A percentile compares a stretch with the other conserved stretches of the same genome.
These are phyloP conservation scores for Kryptolebias ocellatus DNA, from an alignment of 2,797 vertebrate species.

Conservation along the genomic window DNA sequence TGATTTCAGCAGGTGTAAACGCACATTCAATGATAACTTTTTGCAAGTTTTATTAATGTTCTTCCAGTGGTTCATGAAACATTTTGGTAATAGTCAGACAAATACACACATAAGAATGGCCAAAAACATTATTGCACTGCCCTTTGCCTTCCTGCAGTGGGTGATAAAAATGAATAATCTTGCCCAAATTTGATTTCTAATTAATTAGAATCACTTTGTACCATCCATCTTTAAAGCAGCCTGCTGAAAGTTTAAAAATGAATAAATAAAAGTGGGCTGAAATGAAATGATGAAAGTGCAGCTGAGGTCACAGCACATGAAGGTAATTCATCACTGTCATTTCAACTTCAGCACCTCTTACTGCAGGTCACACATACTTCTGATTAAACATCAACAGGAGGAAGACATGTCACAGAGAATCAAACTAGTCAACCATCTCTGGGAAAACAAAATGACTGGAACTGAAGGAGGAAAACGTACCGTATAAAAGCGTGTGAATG, in stretches of 20 bases:
- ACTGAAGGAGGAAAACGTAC: no score
- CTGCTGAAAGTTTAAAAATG: conserved; percentile 41
- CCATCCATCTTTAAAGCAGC: conserved; percentile 19
- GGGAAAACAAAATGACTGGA: not conserved
- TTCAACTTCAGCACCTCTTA: conserved; percentile 62
- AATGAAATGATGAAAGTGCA: conserved; percentile 60
- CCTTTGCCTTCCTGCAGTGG: no score
- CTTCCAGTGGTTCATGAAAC: no score
- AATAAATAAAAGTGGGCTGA: conserved; percentile 30
- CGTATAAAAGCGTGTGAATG: no score
- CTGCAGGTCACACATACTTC: conserved; percentile 59
- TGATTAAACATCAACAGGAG: conserved; percentile 65
- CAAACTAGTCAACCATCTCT: conserved; percentile 44
- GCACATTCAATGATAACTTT: no score
- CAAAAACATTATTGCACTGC: no score
- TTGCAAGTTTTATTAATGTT: no score
- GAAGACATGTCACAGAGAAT: conserved; percentile 52
- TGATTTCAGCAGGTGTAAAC: no score
- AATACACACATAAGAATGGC: no score
- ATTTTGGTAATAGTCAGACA: no score
- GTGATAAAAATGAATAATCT: not conserved
- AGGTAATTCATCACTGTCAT: conserved; percentile 66
- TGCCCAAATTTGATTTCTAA: conserved; percentile 40
- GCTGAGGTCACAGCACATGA: conserved; percentile 51
- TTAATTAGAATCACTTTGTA: conserved; percentile 52